These are phyloP conservation scores for Calycopis cecrops DNA, from an alignment of 1,140 invertebrate species.

Conservation along the genomic window DNA sequence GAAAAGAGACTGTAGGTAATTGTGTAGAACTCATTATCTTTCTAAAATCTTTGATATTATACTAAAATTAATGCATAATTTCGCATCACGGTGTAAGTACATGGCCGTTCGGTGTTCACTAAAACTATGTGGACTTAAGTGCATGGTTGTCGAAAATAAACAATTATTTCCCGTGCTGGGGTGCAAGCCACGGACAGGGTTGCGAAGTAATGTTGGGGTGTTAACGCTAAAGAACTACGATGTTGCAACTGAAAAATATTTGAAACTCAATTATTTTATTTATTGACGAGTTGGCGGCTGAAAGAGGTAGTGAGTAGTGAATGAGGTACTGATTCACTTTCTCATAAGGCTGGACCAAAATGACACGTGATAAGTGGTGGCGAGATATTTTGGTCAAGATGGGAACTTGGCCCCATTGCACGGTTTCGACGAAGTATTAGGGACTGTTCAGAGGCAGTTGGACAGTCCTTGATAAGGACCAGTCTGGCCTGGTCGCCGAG, in stretches of 20 bases:
- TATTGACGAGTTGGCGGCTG: too few relatives aligned
- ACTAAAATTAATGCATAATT: too few relatives aligned
- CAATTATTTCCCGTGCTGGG: slow-evolving; percentile 61
- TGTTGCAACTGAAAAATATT: slow-evolving; percentile 34
- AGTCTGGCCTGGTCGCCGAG: too few relatives aligned
- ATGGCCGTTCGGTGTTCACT: slow-evolving; percentile 19
- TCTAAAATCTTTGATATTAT: slow-evolving; percentile 6
- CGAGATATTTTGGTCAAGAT: too few relatives aligned
- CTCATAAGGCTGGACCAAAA: too few relatives aligned
- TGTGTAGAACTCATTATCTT: neutral
- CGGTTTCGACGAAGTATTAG: too few relatives aligned
- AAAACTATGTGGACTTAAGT: slow-evolving; percentile 35
- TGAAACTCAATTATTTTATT: neutral
- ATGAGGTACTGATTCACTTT: too few relatives aligned
- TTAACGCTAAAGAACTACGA: slow-evolving; percentile 12
- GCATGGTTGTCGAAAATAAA: slow-evolving; percentile 62
- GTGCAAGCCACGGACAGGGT: slow-evolving; percentile 38
- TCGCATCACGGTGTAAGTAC: slow-evolving; percentile 17
- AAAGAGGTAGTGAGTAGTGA: too few relatives aligned
- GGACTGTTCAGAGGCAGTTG: too few relatives aligned
- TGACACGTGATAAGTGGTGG: too few relatives aligned
- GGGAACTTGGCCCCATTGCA: too few relatives aligned
- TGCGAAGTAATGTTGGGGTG: slow-evolving; percentile 50
- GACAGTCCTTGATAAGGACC: too few relatives aligned
- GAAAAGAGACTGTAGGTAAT: neutral